Conservation (phyloP, 2,797 vertebrate genomes). For the Graptemys geographica region DNA sequence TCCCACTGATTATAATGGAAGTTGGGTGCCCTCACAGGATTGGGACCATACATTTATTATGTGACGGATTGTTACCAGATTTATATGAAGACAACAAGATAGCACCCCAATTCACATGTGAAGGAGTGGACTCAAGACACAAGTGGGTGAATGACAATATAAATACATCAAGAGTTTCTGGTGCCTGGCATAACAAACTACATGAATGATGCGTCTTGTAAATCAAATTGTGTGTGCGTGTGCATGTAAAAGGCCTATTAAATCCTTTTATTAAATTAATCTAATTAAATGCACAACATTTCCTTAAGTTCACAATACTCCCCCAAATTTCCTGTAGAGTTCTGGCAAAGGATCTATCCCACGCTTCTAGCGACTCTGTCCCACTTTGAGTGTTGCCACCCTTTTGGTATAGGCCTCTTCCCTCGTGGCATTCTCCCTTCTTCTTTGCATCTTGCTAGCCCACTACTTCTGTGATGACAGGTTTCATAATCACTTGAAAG, state of each 20-base stretch:
- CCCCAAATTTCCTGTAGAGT: not conserved
- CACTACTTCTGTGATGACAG: too few species aligned
- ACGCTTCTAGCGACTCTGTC: not conserved
- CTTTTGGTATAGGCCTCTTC: constrained; percentile 19
- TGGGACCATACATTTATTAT: not conserved
- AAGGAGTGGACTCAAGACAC: not conserved
- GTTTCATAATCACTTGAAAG: too few species aligned
- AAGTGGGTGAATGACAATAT: not conserved
- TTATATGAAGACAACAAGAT: not conserved
- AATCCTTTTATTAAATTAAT: not conserved
- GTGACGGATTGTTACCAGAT: not conserved
- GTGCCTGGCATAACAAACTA: not conserved
- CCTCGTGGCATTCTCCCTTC: not conserved
- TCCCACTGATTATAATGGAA: not conserved
- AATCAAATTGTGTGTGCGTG: not conserved
- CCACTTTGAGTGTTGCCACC: not conserved
- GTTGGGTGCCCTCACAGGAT: not conserved
- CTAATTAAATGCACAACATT: not conserved
- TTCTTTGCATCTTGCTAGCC: too few species aligned
- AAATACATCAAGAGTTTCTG: not conserved
- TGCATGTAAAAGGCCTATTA: not conserved
- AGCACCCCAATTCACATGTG: not conserved
- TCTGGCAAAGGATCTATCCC: not conserved
- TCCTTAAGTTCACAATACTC: not conserved
- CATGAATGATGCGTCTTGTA: not conserved